A percentile compares a stretch with the other conserved stretches of the same genome.
Conservation (phyloP, 2,797 vertebrate genomes). For the Crenuchus spilurus region DNA sequence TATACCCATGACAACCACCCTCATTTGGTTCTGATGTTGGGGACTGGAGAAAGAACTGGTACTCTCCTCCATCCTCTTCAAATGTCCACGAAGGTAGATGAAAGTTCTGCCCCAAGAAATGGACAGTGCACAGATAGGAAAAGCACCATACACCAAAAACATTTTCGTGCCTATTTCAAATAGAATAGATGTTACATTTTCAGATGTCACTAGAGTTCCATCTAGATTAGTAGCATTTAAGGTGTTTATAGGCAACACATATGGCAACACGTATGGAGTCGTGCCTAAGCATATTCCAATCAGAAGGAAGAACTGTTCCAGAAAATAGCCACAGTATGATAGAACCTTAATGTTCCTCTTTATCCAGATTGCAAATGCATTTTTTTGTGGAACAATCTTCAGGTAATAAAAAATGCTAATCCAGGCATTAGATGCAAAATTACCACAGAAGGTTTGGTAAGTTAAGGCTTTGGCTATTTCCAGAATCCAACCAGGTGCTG, state of each 20-base stretch:
- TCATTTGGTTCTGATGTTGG: neutral
- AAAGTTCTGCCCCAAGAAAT: slow-evolving; percentile 5
- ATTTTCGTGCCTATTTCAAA: neutral
- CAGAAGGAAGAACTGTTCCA: neutral
- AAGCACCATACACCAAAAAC: neutral
- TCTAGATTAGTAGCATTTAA: neutral
- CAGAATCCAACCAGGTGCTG: neutral
- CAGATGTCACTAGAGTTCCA: neutral
- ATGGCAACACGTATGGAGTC: neutral
- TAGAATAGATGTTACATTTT: neutral
- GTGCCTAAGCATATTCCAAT: neutral
- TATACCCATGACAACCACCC: slow-evolving; percentile 7
- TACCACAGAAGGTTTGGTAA: neutral
- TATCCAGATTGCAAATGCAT: neutral
- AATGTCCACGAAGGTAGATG: slow-evolving; percentile 15
- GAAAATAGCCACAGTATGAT: neutral
- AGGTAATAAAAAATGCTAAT: slow-evolving; percentile 9
- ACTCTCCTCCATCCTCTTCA: slow-evolving; percentile 13
- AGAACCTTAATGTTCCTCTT: slow-evolving; percentile 1
- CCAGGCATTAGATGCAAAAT: slow-evolving; percentile 4
- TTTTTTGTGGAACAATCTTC: slow-evolving; percentile 6
- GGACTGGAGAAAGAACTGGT: neutral
- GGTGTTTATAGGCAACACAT: too few species aligned
- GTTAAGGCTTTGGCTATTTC: neutral
- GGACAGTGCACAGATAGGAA: neutral